Base-by-base conservation (phyloP, 64 coral and sea anemone species). In the Stichodactyla mertensii region DNA sequence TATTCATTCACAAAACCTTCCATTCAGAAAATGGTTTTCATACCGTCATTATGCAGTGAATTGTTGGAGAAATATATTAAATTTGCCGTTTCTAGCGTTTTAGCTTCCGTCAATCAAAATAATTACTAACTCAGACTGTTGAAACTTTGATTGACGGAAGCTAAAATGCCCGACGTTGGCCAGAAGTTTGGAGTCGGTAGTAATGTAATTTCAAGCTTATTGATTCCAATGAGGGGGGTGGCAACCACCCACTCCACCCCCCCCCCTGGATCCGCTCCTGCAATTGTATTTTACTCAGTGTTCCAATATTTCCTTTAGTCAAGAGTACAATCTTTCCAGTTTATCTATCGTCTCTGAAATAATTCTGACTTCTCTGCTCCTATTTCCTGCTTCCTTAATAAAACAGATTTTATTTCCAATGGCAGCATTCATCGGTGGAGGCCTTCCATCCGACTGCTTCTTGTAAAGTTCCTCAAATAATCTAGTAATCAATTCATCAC, bases 321-420 rank as follows among this genome's bases (percentile, higher is more conserved):
- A 85, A 55, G 83, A 85, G 54, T 85, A 85, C 24, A 85, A 55
- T 85, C 60, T 85, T 64, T 85, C 83, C 55, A 85, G 83, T 85
- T 61, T 85, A 36, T 85, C 83, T 24, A 85, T 61, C 23, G 83
- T 64, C 20, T 85, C 83, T 52, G 83, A 15, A 20, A 85, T 61
- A 28, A 85, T 62, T 52, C 24, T 85, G 6, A 85, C 61, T 55
- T 85, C 83, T 52, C 12, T 10, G 14, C 83, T 85, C 57, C 61
- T 85, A 45, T n/a, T 61, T 20, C 83, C 83, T 4, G 83, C 55
- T 36, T 85, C 83, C 51, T 61, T 55, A 51, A 85, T 64, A 55
- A 85, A 85, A 7, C 83, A 85, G 7, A 85, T 57, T 61, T 85
- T 85, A 52, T 85, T 85, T 45, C 55, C 83, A 16, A 85, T 85